Base-by-base conservation (phyloP, 2,113 vertebrate species). In the Limanda limanda region DNA sequence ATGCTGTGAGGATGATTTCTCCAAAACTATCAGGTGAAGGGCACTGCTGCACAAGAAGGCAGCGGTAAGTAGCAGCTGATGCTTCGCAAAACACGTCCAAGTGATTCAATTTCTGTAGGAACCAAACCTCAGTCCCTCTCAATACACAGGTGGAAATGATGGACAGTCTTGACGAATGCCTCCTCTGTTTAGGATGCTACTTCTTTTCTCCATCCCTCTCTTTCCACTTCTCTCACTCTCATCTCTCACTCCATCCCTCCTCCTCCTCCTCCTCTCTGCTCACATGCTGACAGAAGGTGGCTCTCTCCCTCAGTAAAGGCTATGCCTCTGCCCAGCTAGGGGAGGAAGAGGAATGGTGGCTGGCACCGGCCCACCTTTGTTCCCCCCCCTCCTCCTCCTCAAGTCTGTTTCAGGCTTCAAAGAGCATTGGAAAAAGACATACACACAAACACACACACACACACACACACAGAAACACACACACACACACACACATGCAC, bases 301-400 rank as follows among this genome's bases (percentile, higher is more conserved):
- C 90, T 93, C 94, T 94, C 90, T 91, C 88, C 86, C 91, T 91
- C 90, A 88, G 94, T 93, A 92, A 93, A 94, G 93, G 93, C 93
- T 90, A 93, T 91, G 93, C 92, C 92, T 93, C 91, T 90, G 91
- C 91, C 90, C 91, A 87, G 92, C 91, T 88, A 89, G 87, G 88
- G 90, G 88, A 88, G 91, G 88, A 88, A 92, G 91, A 94, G 94
- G 92, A 94, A 94, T 87, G 91, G 90, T 93, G 93, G 92, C 92
- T 94, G 94, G 94, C 93, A 94, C 86, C 56, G 74, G 74, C 91
- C 93, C 94, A 94, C 94, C 93, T 95, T 94, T 94, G 94, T 95
- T 94, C 79, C 81, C 87, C 82, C 82, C 62, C 60, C 60, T 24
- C 54, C 35, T n/a, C 37, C 84, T 90, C 88, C 86, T 85, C 87